Evolutionary conservation across 2,113 vertebrate genomes (phyloP).

Genomic region (Phrynosoma blainvillii): DNA sequence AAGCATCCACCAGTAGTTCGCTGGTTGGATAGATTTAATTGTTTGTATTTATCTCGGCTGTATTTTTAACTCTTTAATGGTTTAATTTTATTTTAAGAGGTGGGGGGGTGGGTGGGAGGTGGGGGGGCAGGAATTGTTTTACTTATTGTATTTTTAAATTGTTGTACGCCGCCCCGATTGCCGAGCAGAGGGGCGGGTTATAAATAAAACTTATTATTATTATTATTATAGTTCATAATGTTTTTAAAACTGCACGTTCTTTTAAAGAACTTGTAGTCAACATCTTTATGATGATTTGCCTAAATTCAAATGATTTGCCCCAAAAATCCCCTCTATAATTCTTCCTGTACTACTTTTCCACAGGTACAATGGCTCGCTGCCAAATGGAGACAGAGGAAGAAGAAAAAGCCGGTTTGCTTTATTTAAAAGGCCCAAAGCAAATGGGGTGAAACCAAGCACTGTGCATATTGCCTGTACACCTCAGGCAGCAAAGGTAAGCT

Average conservation of each 20-base stretch:
- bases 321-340: slow-evolving; percentile 7
- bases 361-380: slow-evolving; percentile 99
- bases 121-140: no score
- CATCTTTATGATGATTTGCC: not conserved
- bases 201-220: no score
- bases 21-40: no score
- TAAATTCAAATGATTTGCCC: not conserved
- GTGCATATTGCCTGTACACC: slow-evolving; percentile 96
- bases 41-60: no score
- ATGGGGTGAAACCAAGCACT: slow-evolving; percentile 97
- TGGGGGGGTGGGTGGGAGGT: no score
- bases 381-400: slow-evolving; percentile 95
- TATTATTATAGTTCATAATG: no score
- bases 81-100: no score
- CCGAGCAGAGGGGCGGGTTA: no score
- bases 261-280: not conserved
- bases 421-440: slow-evolving; percentile 95
- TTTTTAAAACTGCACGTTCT: not conserved
- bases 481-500: slow-evolving; percentile 96
- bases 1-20: not conserved
- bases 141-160: no score
- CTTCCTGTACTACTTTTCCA: slow-evolving; percentile 38
- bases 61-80: no score
- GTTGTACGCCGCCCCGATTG: no score
- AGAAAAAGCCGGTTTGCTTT: slow-evolving; percentile 98